Conservation (phyloP, 2,888 invertebrate species). For the Cryptus viduatorius region DNA sequence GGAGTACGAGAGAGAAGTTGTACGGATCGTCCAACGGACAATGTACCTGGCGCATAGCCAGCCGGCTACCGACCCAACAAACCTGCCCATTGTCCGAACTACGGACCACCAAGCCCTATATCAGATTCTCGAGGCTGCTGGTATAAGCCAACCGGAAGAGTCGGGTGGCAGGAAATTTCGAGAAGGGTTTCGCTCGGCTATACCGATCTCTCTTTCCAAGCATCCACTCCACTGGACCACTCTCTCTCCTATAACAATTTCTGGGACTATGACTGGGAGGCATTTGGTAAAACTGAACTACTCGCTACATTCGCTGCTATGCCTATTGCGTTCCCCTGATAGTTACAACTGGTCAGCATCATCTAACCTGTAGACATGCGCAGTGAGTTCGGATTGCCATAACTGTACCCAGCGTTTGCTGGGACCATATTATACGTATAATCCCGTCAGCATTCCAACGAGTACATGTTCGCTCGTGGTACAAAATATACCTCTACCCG, state of each 20-base stretch:
- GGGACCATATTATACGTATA: background rate
- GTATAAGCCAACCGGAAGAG: slow-evolving; percentile 72
- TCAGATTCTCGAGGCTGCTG: slow-evolving; percentile 72
- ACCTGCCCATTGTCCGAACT: slow-evolving; percentile 79
- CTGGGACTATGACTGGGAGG: slow-evolving; percentile 24
- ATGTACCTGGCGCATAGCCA: slow-evolving; percentile 80
- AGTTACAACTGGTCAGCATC: background rate
- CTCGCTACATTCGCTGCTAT: background rate
- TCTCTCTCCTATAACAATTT: slow-evolving; percentile 14
- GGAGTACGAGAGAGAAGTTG: slow-evolving; percentile 65
- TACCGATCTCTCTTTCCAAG: slow-evolving; percentile 22
- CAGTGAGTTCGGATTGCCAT: background rate
- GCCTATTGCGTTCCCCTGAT: background rate
- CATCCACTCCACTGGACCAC: slow-evolving; percentile 8
- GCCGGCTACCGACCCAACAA: slow-evolving; percentile 77
- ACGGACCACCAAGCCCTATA: slow-evolving; percentile 72
- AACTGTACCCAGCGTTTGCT: too few species aligned
- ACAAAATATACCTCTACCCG: background rate
- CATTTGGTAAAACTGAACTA: slow-evolving; percentile 15
- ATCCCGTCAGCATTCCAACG: background rate
- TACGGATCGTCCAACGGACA: slow-evolving; percentile 77
- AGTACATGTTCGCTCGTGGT: background rate
- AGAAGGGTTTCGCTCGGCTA: slow-evolving; percentile 57
- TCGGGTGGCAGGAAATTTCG: slow-evolving; percentile 69
- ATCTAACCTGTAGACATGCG: background rate